Base-by-base conservation (phyloP, 2,113 vertebrate genomes). In the Malaclemys terrapin region DNA sequence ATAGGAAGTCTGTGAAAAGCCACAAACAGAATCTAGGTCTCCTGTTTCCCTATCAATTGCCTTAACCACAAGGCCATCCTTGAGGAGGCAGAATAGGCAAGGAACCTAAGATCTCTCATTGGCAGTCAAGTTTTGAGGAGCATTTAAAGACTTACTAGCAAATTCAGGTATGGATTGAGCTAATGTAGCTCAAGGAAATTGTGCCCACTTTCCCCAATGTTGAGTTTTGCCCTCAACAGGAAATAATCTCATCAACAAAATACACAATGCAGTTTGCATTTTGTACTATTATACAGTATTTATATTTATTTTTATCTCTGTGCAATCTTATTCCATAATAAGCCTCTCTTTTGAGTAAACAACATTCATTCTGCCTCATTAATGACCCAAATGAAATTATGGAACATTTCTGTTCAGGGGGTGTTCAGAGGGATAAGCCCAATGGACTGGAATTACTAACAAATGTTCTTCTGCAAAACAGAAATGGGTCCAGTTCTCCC, bases 131-230 rank as follows among this genome's bases (percentile, higher is more conserved):
- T 78, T 76, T 29, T 65, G 14, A 88, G 87, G 38, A 80, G 53
- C 84, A 57, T 75, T 94, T 80, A 90, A 88, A 88, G 84, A 53
- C 81, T 76, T 85, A 56, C 52, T 53, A 88, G 79, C 84, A 53
- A 95, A 93, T 82, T 53, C 49, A 88, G 50, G 56, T 76, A 35
- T 92, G 62, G 42, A 54, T 22, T 12, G 10, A 88, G 57, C 45
- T 80, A 91, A 96, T 53, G 47, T 84, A 91, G 47, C 65, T 87
- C 53, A 86, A 87, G 35, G n/a, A 19, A 85, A 24, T 10, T 24
- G 6, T 82, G 47, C 29, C 14, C 3, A 17, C 50, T 80, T 82
- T 76, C 79, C 35, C 42, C 6, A 24, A 14, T 45, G 42, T 47
- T 78, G 75, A 78, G 14, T 54, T 87, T 35, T 76, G 27, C 38